Evolutionary conservation across 2,113 vertebrate species (phyloP).

Genomic region (Corythoichthys intestinalis): DNA sequence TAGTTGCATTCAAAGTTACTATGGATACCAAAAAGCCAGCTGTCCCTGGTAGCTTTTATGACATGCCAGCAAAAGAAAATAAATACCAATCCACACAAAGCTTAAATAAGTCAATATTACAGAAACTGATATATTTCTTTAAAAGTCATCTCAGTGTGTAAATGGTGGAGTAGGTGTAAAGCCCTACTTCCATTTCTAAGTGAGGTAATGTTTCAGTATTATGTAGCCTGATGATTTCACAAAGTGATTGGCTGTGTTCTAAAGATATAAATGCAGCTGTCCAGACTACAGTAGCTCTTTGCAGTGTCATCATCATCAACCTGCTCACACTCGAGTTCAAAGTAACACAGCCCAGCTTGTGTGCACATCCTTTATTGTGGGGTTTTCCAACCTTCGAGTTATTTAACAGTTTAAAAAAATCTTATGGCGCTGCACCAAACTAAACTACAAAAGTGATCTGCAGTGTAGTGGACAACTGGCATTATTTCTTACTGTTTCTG

Average conservation of each 20-base stretch:
- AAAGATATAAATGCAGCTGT: not conserved
- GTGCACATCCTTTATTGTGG: not conserved
- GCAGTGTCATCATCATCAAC: conserved; percentile 5
- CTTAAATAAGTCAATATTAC: too few relatives aligned
- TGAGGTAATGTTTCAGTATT: conserved; percentile 16
- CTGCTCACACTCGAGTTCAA: conserved; percentile 4
- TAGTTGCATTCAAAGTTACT: not conserved
- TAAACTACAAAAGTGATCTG: not conserved
- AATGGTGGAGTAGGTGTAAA: too few relatives aligned
- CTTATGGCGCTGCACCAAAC: not conserved
- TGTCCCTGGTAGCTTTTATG: not conserved
- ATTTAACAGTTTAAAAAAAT: not conserved
- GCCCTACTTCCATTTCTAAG: conserved; percentile 9
- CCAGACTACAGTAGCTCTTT: not conserved
- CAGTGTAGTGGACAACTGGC: too few relatives aligned
- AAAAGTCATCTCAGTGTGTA: too few relatives aligned
- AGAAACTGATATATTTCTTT: too few relatives aligned
- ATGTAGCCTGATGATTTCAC: not conserved
- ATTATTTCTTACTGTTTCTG: too few relatives aligned
- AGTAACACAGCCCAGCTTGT: not conserved
- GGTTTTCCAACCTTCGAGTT: not conserved
- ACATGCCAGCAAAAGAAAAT: not conserved
- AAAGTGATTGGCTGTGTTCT: not conserved
- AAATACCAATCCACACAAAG: too few relatives aligned
- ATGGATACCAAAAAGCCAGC: not conserved